These are phyloP conservation scores for Acleris literana DNA, from an alignment of 2,888 invertebrate genomes.

Conservation along the genomic window DNA sequence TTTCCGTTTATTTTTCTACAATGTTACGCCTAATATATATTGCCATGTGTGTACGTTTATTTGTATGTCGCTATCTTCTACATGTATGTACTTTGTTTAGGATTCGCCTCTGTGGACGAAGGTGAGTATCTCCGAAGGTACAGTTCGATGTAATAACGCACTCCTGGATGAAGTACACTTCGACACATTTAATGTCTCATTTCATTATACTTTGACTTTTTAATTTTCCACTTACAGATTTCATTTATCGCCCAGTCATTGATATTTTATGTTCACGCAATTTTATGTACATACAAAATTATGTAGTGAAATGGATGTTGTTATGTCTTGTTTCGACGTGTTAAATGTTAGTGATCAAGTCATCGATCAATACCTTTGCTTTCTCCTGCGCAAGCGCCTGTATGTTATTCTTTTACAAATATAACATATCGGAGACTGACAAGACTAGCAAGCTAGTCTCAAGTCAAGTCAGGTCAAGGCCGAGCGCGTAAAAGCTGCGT, in stretches of 20 bases:
- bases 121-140: constrained; percentile 66
- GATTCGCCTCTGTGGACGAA: constrained; percentile 71
- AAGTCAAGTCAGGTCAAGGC: too few species aligned
- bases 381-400: constrained; percentile 1
- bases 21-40: not conserved
- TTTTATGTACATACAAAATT: constrained; percentile 17
- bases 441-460: too few species aligned
- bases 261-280: constrained; percentile 7
- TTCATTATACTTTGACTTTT: constrained; percentile 4
- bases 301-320: constrained; percentile 6
- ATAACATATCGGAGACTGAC: too few species aligned
- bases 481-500: too few species aligned
- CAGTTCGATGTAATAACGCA: constrained; percentile 49
- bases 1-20: too few species aligned
- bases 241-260: constrained; percentile 16
- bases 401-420: not conserved
- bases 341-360: constrained; percentile 4
- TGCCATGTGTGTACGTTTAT: constrained; percentile 21
- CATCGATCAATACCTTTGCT: constrained; percentile 7
- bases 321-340: constrained; percentile 2
- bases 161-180: constrained; percentile 31
- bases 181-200: constrained; percentile 20
- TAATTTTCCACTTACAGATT: constrained; percentile 25
- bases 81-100: constrained; percentile 63
- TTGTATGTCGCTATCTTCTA: constrained; percentile 34